Evolutionary conservation across 2,888 invertebrate species (phyloP).

Genomic region (Torymus tubicola): DNA sequence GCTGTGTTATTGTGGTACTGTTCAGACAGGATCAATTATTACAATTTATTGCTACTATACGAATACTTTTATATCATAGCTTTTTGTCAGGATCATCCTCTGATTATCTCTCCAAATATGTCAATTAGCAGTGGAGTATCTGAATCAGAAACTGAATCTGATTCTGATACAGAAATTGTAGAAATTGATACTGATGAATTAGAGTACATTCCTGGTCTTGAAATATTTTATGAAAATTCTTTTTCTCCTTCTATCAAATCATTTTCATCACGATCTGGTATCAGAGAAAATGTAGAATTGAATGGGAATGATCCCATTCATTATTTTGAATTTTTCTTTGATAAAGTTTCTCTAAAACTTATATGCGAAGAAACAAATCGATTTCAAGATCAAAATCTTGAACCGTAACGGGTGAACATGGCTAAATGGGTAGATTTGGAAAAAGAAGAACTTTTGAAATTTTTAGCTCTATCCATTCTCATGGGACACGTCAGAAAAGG

Average conservation of each 20-base stretch:
- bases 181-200: constrained; percentile 16
- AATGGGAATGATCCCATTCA: constrained; percentile 15
- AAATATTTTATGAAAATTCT: constrained; percentile 22
- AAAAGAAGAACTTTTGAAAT: constrained; percentile 34
- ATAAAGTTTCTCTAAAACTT: constrained; percentile 8
- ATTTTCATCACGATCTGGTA: constrained; percentile 24
- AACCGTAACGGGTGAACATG: constrained; percentile 20
- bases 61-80: background rate
- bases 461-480: constrained; percentile 42
- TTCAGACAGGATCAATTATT: constrained; percentile 11
- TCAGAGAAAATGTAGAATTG: constrained; percentile 14
- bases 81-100: constrained; percentile 10
- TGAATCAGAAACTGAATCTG: constrained; percentile 29
- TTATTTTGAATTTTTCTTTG: constrained; percentile 24
- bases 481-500: constrained; percentile 39
- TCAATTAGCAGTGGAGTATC: constrained; percentile 25
- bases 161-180: constrained; percentile 26
- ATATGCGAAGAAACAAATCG: constrained; percentile 26
- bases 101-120: constrained; percentile 20
- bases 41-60: background rate
- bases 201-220: constrained; percentile 13
- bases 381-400: constrained; percentile 32
- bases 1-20: constrained; percentile 10
- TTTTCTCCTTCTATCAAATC: constrained; percentile 27
- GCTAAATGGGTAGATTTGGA: constrained; percentile 26